Conservation (phyloP, 2,888 invertebrate genomes). For the Oxyteleia sp. region DNA sequence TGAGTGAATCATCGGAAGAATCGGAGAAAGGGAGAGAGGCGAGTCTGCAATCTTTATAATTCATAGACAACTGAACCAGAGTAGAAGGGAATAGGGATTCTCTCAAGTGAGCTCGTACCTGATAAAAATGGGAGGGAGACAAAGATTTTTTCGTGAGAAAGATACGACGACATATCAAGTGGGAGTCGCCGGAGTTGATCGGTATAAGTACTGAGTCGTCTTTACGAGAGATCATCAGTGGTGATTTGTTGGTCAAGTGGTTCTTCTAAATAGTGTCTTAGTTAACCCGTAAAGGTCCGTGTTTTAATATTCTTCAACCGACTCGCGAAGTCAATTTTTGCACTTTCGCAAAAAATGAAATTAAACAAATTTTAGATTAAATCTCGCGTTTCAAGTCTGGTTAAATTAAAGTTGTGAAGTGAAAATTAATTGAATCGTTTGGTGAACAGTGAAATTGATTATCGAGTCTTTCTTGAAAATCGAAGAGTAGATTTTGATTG, state of each 20-base stretch:
- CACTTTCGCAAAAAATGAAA: too few relatives aligned
- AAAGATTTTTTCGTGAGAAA: slow-evolving; percentile 66
- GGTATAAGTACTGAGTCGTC: slow-evolving; percentile 73
- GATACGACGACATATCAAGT: slow-evolving; percentile 67
- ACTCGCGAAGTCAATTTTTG: slow-evolving; percentile 17
- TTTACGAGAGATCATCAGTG: slow-evolving; percentile 69
- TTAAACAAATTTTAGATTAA: too few relatives aligned
- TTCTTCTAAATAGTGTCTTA: slow-evolving; percentile 55
- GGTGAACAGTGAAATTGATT: too few relatives aligned
- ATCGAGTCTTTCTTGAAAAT: too few relatives aligned
- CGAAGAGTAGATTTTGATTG: too few relatives aligned
- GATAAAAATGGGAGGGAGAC: slow-evolving; percentile 64
- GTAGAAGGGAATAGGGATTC: slow-evolving; percentile 68
- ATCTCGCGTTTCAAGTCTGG: too few relatives aligned
- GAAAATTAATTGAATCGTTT: too few relatives aligned
- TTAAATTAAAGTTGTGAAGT: too few relatives aligned
- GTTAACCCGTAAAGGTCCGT: slow-evolving; percentile 58
- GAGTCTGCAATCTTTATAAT: slow-evolving; percentile 29
- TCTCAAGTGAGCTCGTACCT: slow-evolving; percentile 21
- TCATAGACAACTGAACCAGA: slow-evolving; percentile 27
- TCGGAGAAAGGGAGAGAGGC: slow-evolving; percentile 18
- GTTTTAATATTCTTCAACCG: not conserved
- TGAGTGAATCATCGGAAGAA: slow-evolving; percentile 8
- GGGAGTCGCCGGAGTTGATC: slow-evolving; percentile 69
- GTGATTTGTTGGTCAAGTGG: slow-evolving; percentile 70